These are phyloP conservation scores for Dufourea novaeangliae DNA, from an alignment of 1,140 invertebrate genomes.

Conservation along the genomic window DNA sequence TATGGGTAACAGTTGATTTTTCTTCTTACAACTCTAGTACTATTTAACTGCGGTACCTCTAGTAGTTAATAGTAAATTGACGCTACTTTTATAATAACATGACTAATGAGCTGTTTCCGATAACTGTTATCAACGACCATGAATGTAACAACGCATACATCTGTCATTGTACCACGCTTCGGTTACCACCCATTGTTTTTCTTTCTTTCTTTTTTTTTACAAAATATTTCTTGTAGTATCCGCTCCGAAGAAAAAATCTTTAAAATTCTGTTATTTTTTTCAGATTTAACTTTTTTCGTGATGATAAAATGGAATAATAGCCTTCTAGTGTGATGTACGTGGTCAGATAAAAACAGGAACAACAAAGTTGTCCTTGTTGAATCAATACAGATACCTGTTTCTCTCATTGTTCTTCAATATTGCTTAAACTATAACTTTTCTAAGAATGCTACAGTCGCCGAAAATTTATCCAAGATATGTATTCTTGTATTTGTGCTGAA, in stretches of 20 bases:
- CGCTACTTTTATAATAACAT: constrained; percentile 59
- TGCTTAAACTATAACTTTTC: neutral
- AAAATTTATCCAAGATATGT: constrained; percentile 16
- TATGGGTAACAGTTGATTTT: constrained; percentile 58
- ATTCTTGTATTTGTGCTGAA: constrained; percentile 12
- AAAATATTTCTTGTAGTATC: neutral
- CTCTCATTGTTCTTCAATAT: neutral
- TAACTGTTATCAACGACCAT: constrained; percentile 42
- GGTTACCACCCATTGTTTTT: constrained; percentile 9
- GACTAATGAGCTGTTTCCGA: constrained; percentile 45
- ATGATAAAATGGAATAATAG: constrained; percentile 13
- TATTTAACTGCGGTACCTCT: constrained; percentile 60
- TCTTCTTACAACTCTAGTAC: constrained; percentile 53
- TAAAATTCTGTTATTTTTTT: constrained; percentile 8
- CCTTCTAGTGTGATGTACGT: constrained; percentile 1
- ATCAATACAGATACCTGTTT: constrained; percentile 12
- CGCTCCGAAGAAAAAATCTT: neutral
- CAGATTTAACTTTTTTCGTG: constrained; percentile 12
- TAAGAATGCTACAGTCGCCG: neutral
- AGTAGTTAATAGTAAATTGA: constrained; percentile 61
- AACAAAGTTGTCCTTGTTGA: constrained; percentile 28
- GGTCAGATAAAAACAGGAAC: constrained; percentile 20
- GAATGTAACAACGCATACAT: constrained; percentile 55
- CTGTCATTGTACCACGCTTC: constrained; percentile 31
- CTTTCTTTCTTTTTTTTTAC: too few species aligned